Percentiles rank a stretch among this genome's conserved stretches.
Conservation (phyloP, 2,113 vertebrate genomes). For the Tragelaphus buxtoni region DNA sequence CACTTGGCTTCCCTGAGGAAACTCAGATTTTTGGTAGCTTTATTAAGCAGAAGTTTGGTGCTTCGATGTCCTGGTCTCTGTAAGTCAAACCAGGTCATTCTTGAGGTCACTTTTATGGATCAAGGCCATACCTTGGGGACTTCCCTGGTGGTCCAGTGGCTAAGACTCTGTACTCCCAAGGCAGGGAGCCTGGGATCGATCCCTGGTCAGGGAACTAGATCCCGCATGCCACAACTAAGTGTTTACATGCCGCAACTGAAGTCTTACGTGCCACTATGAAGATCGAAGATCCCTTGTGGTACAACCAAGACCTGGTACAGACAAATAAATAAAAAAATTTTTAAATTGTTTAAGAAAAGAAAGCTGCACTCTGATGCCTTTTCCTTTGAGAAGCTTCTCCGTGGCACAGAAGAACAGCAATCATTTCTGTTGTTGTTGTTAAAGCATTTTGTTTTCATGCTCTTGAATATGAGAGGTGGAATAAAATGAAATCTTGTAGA, state of each 20-base stretch:
- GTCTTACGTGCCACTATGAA: not conserved
- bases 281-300: not conserved
- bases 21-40: not conserved
- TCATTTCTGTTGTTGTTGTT: not conserved
- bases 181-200: not conserved
- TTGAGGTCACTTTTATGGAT: not conserved
- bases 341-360: not conserved
- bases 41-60: not conserved
- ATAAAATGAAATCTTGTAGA: not conserved
- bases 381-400: not conserved
- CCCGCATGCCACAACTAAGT: not conserved
- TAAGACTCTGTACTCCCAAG: not conserved
- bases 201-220: not conserved
- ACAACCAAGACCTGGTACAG: not conserved
- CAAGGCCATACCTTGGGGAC: not conserved
- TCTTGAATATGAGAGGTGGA: not conserved
- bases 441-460: not conserved
- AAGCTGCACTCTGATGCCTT: not conserved
- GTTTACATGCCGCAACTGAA: not conserved
- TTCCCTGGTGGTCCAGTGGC: not conserved
- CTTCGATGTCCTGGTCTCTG: not conserved
- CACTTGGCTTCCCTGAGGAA: not conserved
- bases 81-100: not conserved
- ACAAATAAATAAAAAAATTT: not conserved
- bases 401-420: not conserved